Evolutionary conservation across 2,888 invertebrate species (phyloP).

Genomic region (Dusona sp.): DNA sequence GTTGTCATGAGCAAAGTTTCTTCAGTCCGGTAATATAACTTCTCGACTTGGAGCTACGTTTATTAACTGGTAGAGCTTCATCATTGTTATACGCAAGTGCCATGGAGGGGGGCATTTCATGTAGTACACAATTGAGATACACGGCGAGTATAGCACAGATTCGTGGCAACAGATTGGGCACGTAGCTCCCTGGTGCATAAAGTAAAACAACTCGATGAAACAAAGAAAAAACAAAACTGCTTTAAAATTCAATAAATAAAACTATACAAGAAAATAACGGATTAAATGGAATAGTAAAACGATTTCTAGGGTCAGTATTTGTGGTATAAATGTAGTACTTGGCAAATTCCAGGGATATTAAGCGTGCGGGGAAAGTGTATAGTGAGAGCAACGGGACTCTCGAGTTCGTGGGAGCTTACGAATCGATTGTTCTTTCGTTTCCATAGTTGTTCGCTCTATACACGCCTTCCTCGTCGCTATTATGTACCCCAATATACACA

Average conservation of each 20-base stretch:
- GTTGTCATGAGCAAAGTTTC: slow-evolving; percentile 27
- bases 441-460: slow-evolving; percentile 27
- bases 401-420: slow-evolving; percentile 54
- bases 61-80: slow-evolving; percentile 7
- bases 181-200: background rate
- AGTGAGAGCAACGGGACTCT: slow-evolving; percentile 63
- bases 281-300: background rate
- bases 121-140: background rate
- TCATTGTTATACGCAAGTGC: background rate
- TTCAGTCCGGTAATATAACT: slow-evolving; percentile 15
- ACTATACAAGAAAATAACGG: background rate
- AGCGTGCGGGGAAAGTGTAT: slow-evolving; percentile 7
- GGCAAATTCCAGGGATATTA: slow-evolving; percentile 2
- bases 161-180: background rate
- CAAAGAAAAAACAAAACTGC: background rate
- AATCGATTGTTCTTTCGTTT: slow-evolving; percentile 68
- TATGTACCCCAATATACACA: background rate
- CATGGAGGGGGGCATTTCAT: background rate
- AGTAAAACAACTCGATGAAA: background rate
- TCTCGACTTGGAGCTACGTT: background rate
- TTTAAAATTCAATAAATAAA: background rate
- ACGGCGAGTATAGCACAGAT: no score
- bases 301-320: background rate
- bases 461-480: slow-evolving; percentile 34
- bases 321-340: background rate